Evolutionary conservation across 2,797 vertebrate species (phyloP).

Genomic region (Sebastes oblongus): DNA sequence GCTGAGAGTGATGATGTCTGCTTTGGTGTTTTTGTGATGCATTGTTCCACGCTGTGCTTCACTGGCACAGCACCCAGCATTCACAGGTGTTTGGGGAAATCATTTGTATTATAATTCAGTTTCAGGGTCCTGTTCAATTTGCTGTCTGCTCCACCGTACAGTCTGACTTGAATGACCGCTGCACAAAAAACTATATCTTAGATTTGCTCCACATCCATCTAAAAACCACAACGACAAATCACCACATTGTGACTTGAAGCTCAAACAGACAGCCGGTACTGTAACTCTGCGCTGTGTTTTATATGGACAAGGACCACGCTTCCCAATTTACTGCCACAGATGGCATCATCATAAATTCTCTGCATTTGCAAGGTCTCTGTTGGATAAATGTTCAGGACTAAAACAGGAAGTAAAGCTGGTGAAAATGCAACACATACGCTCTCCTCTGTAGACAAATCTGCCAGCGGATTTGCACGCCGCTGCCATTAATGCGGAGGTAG

Average conservation of each 20-base stretch:
- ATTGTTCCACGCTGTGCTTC: slow-evolving; percentile 42
- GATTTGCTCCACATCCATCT: slow-evolving; percentile 5
- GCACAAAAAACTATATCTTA: slow-evolving; percentile 8
- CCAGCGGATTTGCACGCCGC: not conserved
- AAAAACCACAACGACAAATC: slow-evolving; percentile 4
- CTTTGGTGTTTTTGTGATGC: slow-evolving; percentile 57
- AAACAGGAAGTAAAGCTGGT: not conserved
- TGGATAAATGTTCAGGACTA: not conserved
- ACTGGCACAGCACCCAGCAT: slow-evolving; percentile 35
- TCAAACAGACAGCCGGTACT: not conserved
- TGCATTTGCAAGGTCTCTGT: not conserved
- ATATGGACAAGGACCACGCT: not conserved
- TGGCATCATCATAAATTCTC: slow-evolving; percentile 3
- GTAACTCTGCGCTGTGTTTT: not conserved
- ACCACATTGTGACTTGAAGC: slow-evolving; percentile 2
- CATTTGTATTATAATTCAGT: slow-evolving; percentile 50
- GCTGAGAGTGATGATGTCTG: slow-evolving; percentile 46
- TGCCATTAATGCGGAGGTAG: not conserved
- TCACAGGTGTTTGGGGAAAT: slow-evolving; percentile 66
- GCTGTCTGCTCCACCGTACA: not conserved
- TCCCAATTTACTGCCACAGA: slow-evolving; percentile 9
- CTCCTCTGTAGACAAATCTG: not conserved
- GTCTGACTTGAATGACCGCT: slow-evolving; percentile 21
- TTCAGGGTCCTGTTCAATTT: slow-evolving; percentile 43
- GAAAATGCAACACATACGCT: not conserved